Evolutionary conservation across 2,888 invertebrate species (phyloP).

Genomic region (Drosophila putrida): DNA sequence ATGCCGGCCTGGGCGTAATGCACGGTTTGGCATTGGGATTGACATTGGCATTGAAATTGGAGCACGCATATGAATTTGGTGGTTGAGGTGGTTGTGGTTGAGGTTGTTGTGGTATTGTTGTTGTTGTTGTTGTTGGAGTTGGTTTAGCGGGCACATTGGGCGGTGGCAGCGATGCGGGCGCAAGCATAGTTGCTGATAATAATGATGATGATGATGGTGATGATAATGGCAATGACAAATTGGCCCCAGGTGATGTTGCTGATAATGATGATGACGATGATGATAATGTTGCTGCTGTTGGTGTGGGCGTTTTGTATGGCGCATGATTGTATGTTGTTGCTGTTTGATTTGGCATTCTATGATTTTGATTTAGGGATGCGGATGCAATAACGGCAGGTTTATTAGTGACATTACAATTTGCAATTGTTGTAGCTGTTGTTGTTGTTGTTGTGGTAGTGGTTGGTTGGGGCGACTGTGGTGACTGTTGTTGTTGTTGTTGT

Average conservation of each 20-base stretch:
- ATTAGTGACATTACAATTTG: constrained; percentile 82
- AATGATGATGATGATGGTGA: constrained; percentile 44
- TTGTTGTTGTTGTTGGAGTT: constrained; percentile 27
- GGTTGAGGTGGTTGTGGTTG: constrained; percentile 19
- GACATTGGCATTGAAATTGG: constrained; percentile 54
- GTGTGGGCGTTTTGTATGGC: constrained; percentile 53
- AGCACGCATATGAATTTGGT: constrained; percentile 63
- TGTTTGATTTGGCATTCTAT: constrained; percentile 58
- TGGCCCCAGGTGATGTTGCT: constrained; percentile 41
- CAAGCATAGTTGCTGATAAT: constrained; percentile 29
- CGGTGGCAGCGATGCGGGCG: constrained; percentile 57
- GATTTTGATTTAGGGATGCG: constrained; percentile 60
- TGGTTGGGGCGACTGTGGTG: constrained; percentile 69
- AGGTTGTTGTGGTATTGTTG: constrained; percentile 16
- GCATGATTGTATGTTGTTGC: constrained; percentile 62
- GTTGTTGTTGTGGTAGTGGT: constrained; percentile 49
- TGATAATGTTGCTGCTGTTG: constrained; percentile 37
- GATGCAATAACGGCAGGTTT: constrained; percentile 68
- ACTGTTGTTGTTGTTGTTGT: constrained; percentile 53
- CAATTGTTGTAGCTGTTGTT: constrained; percentile 64
- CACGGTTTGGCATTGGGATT: constrained; percentile 81
- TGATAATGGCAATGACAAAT: constrained; percentile 53
- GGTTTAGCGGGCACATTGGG: constrained; percentile 57
- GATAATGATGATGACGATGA: constrained; percentile 28
- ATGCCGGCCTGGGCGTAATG: constrained; percentile 85